A percentile compares a stretch with the other conserved stretches of the same genome.
These are phyloP conservation scores for Pionites leucogaster DNA, from an alignment of 2,113 vertebrate species.

Conservation along the genomic window DNA sequence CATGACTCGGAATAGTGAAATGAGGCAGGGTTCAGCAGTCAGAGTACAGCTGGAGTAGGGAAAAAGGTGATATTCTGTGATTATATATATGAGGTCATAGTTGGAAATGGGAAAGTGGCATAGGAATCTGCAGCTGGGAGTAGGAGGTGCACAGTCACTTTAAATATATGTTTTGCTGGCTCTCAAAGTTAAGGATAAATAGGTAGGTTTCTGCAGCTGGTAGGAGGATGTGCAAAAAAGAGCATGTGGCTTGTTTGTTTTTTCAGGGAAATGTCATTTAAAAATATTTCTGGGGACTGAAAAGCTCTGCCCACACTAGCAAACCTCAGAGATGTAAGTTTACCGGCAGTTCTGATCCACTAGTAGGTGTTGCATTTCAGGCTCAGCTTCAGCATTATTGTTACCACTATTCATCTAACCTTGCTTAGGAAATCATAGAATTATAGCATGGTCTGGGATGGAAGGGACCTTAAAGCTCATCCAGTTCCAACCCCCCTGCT, in stretches of 20 bases:
- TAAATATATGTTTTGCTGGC: background rate
- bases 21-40: background rate
- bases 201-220: constrained; percentile 29
- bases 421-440: background rate
- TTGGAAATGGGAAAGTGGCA: background rate
- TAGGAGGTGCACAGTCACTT: background rate
- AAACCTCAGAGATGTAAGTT: background rate
- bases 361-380: background rate
- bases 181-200: background rate
- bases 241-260: background rate
- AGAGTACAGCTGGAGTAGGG: background rate
- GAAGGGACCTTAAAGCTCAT: background rate
- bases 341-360: background rate
- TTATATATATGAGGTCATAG: background rate
- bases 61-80: background rate
- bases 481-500: background rate
- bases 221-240: constrained; percentile 28
- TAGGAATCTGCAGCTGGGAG: background rate
- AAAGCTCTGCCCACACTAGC: background rate
- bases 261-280: constrained; percentile 47
- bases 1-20: background rate
- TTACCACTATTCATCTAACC: background rate
- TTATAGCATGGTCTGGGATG: background rate
- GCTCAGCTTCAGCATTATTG: background rate
- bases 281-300: constrained; percentile 10